phyloP scores from a whole-genome alignment of 2,113 vertebrate species.

The Anser cygnoides region DNA sequence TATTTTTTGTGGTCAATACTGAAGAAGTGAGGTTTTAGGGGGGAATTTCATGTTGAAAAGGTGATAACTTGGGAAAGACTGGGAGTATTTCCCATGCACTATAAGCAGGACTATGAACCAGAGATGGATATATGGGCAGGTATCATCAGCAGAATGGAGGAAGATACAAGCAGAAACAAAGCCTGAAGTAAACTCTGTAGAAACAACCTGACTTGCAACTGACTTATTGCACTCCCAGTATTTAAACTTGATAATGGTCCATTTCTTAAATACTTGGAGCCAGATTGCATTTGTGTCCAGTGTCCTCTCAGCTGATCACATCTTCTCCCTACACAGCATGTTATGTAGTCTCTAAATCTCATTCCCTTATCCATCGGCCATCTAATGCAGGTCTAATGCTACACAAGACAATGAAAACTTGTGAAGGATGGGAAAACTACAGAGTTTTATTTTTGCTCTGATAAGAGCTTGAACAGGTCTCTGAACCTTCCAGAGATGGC shows the following conservation, averaged over 20 bases:
- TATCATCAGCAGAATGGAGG: neutral
- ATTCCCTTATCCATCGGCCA: neutral
- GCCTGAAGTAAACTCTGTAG: neutral
- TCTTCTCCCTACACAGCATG: neutral
- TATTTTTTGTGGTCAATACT: neutral
- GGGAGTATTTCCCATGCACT: neutral
- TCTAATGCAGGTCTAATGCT: neutral
- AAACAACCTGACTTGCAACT: neutral
- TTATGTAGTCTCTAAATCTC: accelerated
- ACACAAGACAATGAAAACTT: neutral
- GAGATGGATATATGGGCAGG: neutral
- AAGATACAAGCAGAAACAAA: neutral
- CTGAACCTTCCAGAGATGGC: neutral
- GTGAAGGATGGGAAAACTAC: neutral
- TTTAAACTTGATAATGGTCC: neutral
- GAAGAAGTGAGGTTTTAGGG: neutral
- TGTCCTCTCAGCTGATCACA: neutral
- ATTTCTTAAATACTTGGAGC: neutral
- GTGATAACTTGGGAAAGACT: neutral
- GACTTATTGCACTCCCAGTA: neutral
- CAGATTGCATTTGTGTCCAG: accelerated
- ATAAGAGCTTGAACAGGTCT: neutral
- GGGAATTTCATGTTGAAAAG: neutral
- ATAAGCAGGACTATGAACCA: neutral
- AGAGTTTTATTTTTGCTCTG: neutral